Percentiles rank a stretch among this genome's conserved stretches.
These are phyloP conservation scores for Drosophila equinoxialis DNA, from an alignment of 1,140 invertebrate species.

Conservation along the genomic window DNA sequence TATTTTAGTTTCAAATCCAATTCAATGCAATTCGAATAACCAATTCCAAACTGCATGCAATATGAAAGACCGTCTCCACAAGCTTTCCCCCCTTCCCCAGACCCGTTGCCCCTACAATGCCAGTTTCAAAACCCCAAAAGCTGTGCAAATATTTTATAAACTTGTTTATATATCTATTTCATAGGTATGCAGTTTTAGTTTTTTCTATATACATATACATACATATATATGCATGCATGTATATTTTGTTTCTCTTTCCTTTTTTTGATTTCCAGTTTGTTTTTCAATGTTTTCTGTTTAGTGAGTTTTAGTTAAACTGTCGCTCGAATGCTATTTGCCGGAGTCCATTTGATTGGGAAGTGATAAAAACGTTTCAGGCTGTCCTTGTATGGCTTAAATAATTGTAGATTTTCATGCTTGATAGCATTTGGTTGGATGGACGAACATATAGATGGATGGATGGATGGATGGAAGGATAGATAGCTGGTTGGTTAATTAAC, in stretches of 20 bases:
- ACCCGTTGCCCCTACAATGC: not conserved
- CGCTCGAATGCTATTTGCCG: conserved; percentile 13
- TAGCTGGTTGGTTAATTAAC: not conserved
- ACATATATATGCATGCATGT: not conserved
- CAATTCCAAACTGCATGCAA: conserved; percentile 70
- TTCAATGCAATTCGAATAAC: conserved; percentile 75
- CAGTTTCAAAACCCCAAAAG: conserved; percentile 16
- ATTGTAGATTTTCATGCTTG: not conserved
- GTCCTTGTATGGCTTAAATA: conserved; percentile 1
- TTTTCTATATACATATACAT: not conserved
- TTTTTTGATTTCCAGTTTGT: conserved; percentile 15
- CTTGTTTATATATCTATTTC: conserved; percentile 43
- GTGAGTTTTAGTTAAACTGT: conserved; percentile 36
- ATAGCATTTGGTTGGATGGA: not conserved
- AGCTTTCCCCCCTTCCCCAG: not conserved
- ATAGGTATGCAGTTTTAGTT: conserved; percentile 29
- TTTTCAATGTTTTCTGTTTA: conserved; percentile 19
- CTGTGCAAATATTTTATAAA: conserved; percentile 65
- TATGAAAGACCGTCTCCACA: conserved; percentile 42
- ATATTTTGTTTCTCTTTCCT: not conserved
- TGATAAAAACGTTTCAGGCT: conserved; percentile 33
- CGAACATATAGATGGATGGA: not conserved
- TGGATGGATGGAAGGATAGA: not conserved
- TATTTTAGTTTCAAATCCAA: conserved; percentile 79
- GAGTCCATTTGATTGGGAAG: conserved; percentile 27